Evolutionary conservation across 2,113 vertebrate species (phyloP).

Genomic region (Melanocharis versteri): DNA sequence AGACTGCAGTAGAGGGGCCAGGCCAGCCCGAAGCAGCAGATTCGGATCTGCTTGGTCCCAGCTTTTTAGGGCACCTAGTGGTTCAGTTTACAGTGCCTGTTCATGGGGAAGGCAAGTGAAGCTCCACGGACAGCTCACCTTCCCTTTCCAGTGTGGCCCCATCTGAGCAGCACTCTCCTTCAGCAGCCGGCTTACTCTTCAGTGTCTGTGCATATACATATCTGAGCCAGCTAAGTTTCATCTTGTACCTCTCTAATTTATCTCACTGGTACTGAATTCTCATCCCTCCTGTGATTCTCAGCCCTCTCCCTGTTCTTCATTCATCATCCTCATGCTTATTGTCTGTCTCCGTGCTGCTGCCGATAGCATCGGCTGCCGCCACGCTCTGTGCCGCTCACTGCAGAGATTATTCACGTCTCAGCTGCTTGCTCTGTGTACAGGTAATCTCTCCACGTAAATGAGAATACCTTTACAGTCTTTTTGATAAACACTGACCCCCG

Average conservation of each 20-base stretch:
- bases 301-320: neutral
- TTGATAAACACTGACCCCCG: neutral
- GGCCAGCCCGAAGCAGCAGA: neutral
- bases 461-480: neutral
- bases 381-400: neutral
- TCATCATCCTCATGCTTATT: neutral
- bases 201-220: neutral
- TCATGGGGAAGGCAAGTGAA: neutral
- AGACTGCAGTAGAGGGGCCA: neutral
- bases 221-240: neutral
- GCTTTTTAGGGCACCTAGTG: neutral
- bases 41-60: neutral
- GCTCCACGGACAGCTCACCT: neutral
- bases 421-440: neutral
- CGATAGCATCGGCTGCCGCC: neutral
- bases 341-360: neutral
- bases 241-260: constrained; percentile 3
- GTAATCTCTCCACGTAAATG: neutral
- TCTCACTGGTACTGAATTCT: neutral
- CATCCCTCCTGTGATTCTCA: neutral
- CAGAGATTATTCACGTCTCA: neutral
- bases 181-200: neutral
- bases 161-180: neutral
- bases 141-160: neutral
- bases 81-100: fast-evolving